phyloP scores from a whole-genome alignment of 1,140 invertebrate genomes.

The Ridgeia piscesae region DNA sequence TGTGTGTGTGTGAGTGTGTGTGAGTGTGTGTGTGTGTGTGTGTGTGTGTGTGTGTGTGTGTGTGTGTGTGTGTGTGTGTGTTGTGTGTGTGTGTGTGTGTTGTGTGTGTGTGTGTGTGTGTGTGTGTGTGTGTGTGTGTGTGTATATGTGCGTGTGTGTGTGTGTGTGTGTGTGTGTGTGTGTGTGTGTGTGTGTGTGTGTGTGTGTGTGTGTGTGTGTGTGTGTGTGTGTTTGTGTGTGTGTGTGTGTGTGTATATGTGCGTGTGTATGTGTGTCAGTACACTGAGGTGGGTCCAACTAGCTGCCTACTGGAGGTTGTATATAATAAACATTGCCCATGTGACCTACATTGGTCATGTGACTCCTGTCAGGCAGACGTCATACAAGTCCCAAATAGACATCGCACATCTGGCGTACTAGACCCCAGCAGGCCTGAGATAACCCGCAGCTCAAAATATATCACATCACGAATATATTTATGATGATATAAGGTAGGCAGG shows the following conservation, averaged over 20 bases:
- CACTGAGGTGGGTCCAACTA: neutral
- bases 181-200: constrained; percentile 15
- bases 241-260: constrained; percentile 8
- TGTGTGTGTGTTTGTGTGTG: constrained; percentile 17
- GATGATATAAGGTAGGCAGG: neutral
- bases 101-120: too few relatives aligned
- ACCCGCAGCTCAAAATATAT: neutral
- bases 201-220: constrained; percentile 18
- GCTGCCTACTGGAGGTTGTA: too few relatives aligned
- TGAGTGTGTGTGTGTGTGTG: neutral
- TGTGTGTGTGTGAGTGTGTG: too few relatives aligned
- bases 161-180: constrained; percentile 29
- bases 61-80: too few relatives aligned
- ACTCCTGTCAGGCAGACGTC: neutral
- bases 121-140: constrained; percentile 15
- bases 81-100: too few relatives aligned
- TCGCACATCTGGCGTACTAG: neutral
- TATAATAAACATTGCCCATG: neutral
- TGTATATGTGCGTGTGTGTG: constrained; percentile 31
- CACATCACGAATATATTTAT: constrained; percentile 1
- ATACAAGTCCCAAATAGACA: neutral
- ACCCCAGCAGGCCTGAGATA: neutral
- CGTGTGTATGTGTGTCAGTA: neutral
- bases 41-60: neutral
- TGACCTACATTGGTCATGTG: neutral